phyloP scores from a whole-genome alignment of 37 sponge, comb jelly and placozoan species.

The Chondrosia reniformis region DNA sequence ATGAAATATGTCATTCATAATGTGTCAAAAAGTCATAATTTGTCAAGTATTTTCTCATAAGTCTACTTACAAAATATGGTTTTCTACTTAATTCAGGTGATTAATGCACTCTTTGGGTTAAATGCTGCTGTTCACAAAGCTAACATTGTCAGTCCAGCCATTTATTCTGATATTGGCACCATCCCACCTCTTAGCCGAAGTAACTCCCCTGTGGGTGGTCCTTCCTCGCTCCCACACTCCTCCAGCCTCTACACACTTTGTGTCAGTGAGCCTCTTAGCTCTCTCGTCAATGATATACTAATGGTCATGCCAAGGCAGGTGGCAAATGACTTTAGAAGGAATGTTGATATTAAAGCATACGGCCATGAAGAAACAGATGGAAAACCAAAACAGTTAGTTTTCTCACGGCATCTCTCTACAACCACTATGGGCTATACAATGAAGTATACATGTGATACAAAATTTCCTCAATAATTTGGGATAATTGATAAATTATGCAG shows the following conservation, averaged over 20 bases:
- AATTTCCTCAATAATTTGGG: no score
- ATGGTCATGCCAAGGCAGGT: neutral
- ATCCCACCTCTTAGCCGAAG: neutral
- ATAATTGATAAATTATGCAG: no score
- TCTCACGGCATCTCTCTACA: neutral
- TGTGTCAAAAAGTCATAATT: no score
- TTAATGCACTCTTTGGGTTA: slow-evolving; percentile 83
- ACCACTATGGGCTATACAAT: no score
- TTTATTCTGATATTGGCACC: neutral
- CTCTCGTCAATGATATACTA: neutral
- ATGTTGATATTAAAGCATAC: neutral
- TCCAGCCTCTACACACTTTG: neutral
- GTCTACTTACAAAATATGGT: no score
- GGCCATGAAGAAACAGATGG: slow-evolving; percentile 10
- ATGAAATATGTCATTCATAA: no score
- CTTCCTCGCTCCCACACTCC: neutral
- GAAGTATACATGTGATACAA: no score
- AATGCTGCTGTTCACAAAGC: slow-evolving; percentile 52
- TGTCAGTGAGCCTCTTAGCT: neutral
- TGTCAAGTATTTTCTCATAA: no score
- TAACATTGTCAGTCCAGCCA: neutral
- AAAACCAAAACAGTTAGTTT: neutral
- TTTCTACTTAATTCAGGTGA: slow-evolving; percentile 26
- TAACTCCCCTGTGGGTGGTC: neutral
- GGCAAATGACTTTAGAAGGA: neutral